Conservation (phyloP, 1,140 invertebrate species). For the Zaprionus vittiger region DNA sequence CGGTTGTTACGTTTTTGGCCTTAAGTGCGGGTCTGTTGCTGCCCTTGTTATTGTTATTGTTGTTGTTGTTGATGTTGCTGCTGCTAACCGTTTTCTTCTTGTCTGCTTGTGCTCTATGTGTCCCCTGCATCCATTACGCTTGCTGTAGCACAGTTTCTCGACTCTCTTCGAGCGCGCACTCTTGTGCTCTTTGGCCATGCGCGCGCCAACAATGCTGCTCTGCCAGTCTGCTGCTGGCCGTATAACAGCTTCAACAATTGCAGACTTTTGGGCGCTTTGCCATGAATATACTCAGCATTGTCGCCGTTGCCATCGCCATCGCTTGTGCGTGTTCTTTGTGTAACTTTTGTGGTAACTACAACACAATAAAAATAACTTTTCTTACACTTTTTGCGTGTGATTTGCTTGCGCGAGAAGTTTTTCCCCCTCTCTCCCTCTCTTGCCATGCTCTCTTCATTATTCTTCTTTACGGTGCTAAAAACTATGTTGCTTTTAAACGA, state of each 20-base stretch:
- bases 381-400: slow-evolving; percentile 40
- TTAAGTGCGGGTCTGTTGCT: slow-evolving; percentile 58
- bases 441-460: background rate
- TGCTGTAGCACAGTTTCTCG: slow-evolving; percentile 15
- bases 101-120: slow-evolving; percentile 12
- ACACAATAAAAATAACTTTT: slow-evolving; percentile 47
- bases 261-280: slow-evolving; percentile 72
- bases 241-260: slow-evolving; percentile 73
- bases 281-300: slow-evolving; percentile 31
- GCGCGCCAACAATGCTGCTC: slow-evolving; percentile 29
- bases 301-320: slow-evolving; percentile 1
- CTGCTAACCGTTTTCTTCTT: background rate
- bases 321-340: slow-evolving; percentile 48
- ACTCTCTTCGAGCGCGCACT: slow-evolving; percentile 9
- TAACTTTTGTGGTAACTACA: slow-evolving; percentile 57
- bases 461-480: background rate
- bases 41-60: slow-evolving; percentile 30
- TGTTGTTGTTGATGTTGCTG: slow-evolving; percentile 33
- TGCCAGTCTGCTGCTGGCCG: slow-evolving; percentile 23
- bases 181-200: slow-evolving; percentile 54
- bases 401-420: slow-evolving; percentile 37
- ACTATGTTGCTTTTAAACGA: background rate
- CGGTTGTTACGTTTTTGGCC: slow-evolving; percentile 75
- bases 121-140: slow-evolving; percentile 60
- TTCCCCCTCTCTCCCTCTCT: background rate